Conservation (phyloP, 2,113 vertebrate species). For the Brienomyrus brachyistius region DNA sequence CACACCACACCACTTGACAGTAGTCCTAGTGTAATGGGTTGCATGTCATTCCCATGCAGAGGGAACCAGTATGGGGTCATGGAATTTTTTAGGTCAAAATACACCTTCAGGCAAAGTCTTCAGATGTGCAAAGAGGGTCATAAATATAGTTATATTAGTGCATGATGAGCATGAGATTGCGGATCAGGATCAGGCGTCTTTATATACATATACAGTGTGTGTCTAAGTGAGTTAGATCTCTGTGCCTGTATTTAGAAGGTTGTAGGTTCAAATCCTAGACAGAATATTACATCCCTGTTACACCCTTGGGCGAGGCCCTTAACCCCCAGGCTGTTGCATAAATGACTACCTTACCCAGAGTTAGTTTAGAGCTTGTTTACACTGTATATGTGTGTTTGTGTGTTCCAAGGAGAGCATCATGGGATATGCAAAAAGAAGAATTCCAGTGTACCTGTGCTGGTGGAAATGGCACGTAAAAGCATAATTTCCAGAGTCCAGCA, state of each 20-base stretch:
- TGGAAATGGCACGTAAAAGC: background rate
- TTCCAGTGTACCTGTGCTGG: background rate
- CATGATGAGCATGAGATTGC: background rate
- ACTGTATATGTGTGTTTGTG: background rate
- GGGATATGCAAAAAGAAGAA: background rate
- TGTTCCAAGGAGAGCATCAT: background rate
- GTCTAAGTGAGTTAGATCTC: background rate
- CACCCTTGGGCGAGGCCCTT: background rate
- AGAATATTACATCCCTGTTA: background rate
- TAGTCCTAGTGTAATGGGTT: background rate
- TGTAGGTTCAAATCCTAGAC: background rate
- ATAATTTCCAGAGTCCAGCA: background rate
- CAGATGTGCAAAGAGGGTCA: background rate
- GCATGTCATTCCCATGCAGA: background rate
- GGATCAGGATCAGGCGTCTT: background rate
- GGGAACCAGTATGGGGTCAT: background rate
- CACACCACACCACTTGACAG: background rate
- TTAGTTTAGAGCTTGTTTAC: no score
- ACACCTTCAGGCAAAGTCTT: background rate
- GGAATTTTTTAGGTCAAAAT: background rate
- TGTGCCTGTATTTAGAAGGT: background rate
- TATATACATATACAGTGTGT: background rate
- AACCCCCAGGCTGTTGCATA: background rate
- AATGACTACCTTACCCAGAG: background rate
- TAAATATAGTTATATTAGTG: background rate